Percentiles rank a stretch among this genome's conserved stretches.
phyloP scores from a whole-genome alignment of 2,888 invertebrate species.

The Drosophila parthenogenetica region DNA sequence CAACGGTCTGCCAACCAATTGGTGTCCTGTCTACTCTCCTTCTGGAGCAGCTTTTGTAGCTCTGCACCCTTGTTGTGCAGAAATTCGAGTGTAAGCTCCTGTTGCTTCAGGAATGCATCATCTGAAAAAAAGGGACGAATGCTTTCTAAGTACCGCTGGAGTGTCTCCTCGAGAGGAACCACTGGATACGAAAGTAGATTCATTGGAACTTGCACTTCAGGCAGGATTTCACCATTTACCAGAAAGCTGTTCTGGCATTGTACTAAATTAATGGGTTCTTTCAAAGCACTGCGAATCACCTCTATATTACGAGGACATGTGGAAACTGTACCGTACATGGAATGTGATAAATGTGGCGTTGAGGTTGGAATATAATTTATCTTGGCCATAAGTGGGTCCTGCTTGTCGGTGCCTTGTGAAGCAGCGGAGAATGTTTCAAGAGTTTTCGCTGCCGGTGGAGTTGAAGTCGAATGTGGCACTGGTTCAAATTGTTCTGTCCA shows the following conservation, averaged over 20 bases:
- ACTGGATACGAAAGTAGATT: slow-evolving; percentile 87
- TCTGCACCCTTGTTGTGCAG: slow-evolving; percentile 66
- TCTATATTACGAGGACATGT: background rate
- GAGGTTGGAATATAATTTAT: background rate
- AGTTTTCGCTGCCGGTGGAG: background rate
- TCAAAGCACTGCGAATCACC: background rate
- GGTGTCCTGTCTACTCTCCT: slow-evolving; percentile 87
- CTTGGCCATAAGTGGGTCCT: background rate
- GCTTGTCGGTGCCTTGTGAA: background rate
- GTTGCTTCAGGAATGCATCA: slow-evolving; percentile 89
- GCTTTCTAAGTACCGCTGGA: slow-evolving; percentile 90
- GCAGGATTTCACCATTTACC: background rate
- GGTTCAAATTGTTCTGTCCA: slow-evolving; percentile 11
- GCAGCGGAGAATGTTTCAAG: background rate
- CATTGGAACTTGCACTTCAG: background rate
- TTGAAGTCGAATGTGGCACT: background rate
- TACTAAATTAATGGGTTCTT: background rate
- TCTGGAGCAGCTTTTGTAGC: slow-evolving; percentile 88
- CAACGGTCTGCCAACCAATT: slow-evolving; percentile 98
- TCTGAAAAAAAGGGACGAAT: slow-evolving; percentile 91
- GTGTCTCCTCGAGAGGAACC: slow-evolving; percentile 91
- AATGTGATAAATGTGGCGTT: too few relatives aligned
- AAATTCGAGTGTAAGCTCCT: slow-evolving; percentile 86
- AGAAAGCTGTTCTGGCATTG: background rate
- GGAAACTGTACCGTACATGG: background rate